Percentiles rank a stretch among this genome's conserved stretches.
phyloP scores from a whole-genome alignment of 2,797 vertebrate genomes.

The Hydrolagus colliei region DNA sequence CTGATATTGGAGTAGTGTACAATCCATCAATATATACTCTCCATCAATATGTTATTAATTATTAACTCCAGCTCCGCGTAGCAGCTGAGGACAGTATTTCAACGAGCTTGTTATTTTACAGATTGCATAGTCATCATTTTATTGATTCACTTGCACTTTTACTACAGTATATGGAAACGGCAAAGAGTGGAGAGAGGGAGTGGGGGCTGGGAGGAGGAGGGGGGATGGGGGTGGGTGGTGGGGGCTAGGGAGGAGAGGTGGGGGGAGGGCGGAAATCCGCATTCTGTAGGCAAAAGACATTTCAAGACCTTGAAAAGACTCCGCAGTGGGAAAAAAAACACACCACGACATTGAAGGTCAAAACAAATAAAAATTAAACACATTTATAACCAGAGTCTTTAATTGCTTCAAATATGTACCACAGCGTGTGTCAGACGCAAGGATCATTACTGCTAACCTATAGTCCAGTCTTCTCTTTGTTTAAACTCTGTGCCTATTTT shows the following conservation, averaged over 20 bases:
- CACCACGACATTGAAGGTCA: neutral
- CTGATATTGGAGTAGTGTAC: constrained; percentile 42
- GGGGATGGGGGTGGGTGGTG: neutral
- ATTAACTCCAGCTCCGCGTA: constrained; percentile 47
- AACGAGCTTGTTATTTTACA: constrained; percentile 56
- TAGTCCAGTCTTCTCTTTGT: neutral
- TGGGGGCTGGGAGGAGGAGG: neutral
- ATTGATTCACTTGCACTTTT: constrained; percentile 48
- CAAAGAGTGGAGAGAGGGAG: neutral
- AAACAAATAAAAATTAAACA: neutral
- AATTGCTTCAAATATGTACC: neutral
- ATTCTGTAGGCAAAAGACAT: neutral
- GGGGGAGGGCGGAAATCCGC: neutral
- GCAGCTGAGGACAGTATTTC: constrained; percentile 54
- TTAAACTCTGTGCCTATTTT: neutral
- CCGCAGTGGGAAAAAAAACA: neutral
- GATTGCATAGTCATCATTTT: constrained; percentile 47
- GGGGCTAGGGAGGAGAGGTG: neutral
- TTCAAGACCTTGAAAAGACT: constrained; percentile 26
- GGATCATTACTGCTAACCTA: no score
- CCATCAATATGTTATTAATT: constrained; percentile 56
- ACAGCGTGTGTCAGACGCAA: neutral
- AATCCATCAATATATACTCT: constrained; percentile 49
- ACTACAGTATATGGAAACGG: constrained; percentile 22
- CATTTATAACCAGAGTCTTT: neutral